A percentile compares a stretch with the other conserved stretches of the same genome.
These are phyloP conservation scores for Trididemnum nubilum DNA, from an alignment of 23 tunicate species.

Conservation along the genomic window DNA sequence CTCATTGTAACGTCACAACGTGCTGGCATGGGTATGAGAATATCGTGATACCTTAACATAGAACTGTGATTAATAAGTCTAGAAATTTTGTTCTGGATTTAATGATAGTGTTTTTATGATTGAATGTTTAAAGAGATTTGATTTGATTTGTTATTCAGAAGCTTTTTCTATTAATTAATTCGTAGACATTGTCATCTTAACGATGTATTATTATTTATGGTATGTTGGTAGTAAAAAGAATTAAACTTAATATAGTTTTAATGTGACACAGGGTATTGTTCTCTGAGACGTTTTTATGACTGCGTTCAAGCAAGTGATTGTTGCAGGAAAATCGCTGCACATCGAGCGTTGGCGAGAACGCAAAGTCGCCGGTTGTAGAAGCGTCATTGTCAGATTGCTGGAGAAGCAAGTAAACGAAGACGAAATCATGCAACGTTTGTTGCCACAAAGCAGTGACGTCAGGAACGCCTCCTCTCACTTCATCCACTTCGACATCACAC, in stretches of 20 bases:
- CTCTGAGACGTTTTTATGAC: no score
- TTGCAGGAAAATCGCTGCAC: slow-evolving; percentile 66
- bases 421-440: slow-evolving; percentile 1
- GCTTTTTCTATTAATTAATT: background rate
- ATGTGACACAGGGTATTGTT: no score
- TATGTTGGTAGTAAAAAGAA: no score
- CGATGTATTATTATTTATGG: no score
- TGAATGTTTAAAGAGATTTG: background rate
- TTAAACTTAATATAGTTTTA: no score
- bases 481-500: slow-evolving; percentile 58
- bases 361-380: slow-evolving; percentile 3
- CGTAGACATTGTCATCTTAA: no score
- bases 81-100: background rate
- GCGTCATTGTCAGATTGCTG: slow-evolving; percentile 33
- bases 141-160: background rate
- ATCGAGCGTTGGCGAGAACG: slow-evolving; percentile 34
- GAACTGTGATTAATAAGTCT: background rate
- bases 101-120: background rate
- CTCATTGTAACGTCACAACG: slow-evolving; percentile 38
- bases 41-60: background rate
- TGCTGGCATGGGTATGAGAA: slow-evolving; percentile 61
- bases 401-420: slow-evolving; percentile 6
- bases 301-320: no score
- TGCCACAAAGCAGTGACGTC: background rate
- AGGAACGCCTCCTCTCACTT: slow-evolving; percentile 36